Evolutionary conservation across 2,888 invertebrate genomes (phyloP).

Genomic region (Sphaerophoria taeniata): DNA sequence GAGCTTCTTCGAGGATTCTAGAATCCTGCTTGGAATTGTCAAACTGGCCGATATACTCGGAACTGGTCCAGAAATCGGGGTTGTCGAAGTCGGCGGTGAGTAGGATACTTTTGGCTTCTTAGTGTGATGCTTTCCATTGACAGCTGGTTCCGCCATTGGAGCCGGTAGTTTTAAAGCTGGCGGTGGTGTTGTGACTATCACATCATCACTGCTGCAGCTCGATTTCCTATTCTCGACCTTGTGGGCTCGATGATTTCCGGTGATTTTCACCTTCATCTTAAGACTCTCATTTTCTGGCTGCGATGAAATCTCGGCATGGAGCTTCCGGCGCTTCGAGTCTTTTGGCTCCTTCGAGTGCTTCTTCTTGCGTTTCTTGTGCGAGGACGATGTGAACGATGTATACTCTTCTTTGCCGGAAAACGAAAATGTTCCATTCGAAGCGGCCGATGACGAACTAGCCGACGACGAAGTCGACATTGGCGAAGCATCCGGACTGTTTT

Average conservation of each 20-base stretch:
- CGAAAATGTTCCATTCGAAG: constrained; percentile 77
- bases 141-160: constrained; percentile 38
- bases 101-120: constrained; percentile 45
- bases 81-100: constrained; percentile 22
- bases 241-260: constrained; percentile 79
- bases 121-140: constrained; percentile 58
- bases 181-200: constrained; percentile 77
- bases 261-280: constrained; percentile 85
- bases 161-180: constrained; percentile 26
- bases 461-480: constrained; percentile 81
- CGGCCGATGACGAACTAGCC: constrained; percentile 74
- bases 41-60: neutral
- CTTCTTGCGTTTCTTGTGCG: constrained; percentile 85
- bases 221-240: constrained; percentile 76
- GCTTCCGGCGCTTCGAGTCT: constrained; percentile 83
- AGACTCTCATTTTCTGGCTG: constrained; percentile 83
- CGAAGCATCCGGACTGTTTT: constrained; percentile 80
- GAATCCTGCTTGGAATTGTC: constrained; percentile 77
- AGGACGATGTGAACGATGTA: constrained; percentile 75
- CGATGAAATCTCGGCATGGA: constrained; percentile 84
- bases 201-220: constrained; percentile 70
- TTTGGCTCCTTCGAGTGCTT: constrained; percentile 84
- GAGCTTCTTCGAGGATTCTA: constrained; percentile 78
- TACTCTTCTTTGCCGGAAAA: constrained; percentile 60
- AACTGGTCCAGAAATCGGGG: neutral